Percentiles rank a stretch among this genome's conserved stretches.
Evolutionary conservation across 1,140 invertebrate genomes (phyloP).

Genomic region (Eupeodes corollae): DNA sequence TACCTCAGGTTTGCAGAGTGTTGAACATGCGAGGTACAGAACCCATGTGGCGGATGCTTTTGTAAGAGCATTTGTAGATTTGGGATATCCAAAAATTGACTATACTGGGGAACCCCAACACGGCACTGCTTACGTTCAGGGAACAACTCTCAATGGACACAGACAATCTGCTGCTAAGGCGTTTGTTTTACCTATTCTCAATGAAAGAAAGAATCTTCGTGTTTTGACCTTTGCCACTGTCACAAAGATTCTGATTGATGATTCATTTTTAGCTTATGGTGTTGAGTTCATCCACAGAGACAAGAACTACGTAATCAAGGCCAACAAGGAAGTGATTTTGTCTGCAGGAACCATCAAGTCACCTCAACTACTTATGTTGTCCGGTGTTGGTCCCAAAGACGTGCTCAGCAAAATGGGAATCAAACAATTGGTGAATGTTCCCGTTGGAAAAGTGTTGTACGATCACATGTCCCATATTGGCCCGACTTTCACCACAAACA

Average conservation of each 20-base stretch:
- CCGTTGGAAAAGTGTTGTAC: slow-evolving; percentile 56
- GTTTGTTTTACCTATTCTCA: slow-evolving; percentile 45
- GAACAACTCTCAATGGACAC: slow-evolving; percentile 45
- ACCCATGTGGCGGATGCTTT: slow-evolving; percentile 47
- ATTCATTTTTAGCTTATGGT: slow-evolving; percentile 47
- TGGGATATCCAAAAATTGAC: slow-evolving; percentile 48
- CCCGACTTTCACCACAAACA: slow-evolving; percentile 43
- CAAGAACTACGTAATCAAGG: slow-evolving; percentile 38
- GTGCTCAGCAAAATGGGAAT: slow-evolving; percentile 54
- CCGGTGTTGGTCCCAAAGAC: slow-evolving; percentile 57
- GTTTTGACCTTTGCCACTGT: slow-evolving; percentile 46
- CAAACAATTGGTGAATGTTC: slow-evolving; percentile 48
- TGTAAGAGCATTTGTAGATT: slow-evolving; percentile 47
- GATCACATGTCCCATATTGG: slow-evolving; percentile 58
- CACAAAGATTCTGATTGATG: slow-evolving; percentile 52
- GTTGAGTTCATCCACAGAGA: slow-evolving; percentile 48
- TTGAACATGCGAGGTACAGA: slow-evolving; percentile 44
- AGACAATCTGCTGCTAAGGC: slow-evolving; percentile 45
- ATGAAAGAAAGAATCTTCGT: slow-evolving; percentile 52
- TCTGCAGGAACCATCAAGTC: slow-evolving; percentile 64
- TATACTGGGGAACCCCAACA: slow-evolving; percentile 52
- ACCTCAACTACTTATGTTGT: slow-evolving; percentile 65
- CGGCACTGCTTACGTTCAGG: slow-evolving; percentile 56
- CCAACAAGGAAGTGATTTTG: slow-evolving; percentile 53
- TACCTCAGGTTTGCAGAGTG: slow-evolving; percentile 41